phyloP scores from a whole-genome alignment of 2,113 vertebrate species.

The Pygoscelis antarcticus region DNA sequence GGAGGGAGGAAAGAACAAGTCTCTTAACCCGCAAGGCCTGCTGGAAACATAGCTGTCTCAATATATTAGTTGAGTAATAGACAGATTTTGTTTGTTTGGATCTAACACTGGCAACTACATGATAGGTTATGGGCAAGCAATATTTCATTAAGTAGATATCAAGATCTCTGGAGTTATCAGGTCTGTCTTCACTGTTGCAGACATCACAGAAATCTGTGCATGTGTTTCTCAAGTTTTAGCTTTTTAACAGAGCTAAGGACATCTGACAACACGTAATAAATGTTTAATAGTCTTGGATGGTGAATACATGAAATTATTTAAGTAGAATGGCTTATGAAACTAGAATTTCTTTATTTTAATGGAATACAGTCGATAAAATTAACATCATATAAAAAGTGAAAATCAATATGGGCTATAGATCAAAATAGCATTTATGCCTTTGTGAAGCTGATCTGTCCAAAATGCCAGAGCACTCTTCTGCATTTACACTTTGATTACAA shows the following conservation, averaged over 20 bases:
- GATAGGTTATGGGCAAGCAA: background rate
- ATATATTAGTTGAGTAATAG: background rate
- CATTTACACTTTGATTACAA: background rate
- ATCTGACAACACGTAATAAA: background rate
- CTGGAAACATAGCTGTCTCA: background rate
- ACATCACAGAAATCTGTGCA: background rate
- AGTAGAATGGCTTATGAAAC: background rate
- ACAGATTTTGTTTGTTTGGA: background rate
- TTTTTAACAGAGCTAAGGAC: background rate
- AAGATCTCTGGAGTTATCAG: background rate
- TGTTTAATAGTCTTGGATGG: background rate
- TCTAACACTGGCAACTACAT: background rate
- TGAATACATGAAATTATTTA: background rate
- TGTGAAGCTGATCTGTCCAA: background rate
- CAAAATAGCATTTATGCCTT: background rate
- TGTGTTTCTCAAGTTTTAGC: background rate
- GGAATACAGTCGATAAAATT: background rate
- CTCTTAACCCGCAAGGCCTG: background rate
- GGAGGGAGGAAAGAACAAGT: background rate
- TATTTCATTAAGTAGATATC: background rate
- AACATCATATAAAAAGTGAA: background rate
- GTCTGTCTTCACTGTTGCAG: background rate
- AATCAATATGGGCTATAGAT: background rate
- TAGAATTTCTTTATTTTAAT: background rate
- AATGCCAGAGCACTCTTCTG: background rate